A percentile compares a stretch with the other conserved stretches of the same genome.
Evolutionary conservation across 2,888 invertebrate species (phyloP).

Genomic region (Charanyca ferruginea): DNA sequence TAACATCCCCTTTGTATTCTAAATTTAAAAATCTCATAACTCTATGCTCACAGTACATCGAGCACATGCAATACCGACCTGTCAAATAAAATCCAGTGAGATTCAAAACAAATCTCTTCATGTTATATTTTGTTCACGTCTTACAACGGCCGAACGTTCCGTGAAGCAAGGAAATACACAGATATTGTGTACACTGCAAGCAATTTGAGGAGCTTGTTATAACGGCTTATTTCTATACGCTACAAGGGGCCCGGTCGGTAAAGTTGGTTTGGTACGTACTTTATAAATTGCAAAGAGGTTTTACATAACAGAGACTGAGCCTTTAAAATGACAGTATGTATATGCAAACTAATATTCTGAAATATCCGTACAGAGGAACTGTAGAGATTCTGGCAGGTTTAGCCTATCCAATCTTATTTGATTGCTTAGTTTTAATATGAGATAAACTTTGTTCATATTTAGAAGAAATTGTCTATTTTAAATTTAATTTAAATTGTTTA

Average conservation of each 20-base stretch:
- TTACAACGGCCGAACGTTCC: constrained; percentile 24
- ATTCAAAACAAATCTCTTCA: constrained; percentile 44
- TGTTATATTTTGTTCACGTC: constrained; percentile 58
- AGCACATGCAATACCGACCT: constrained; percentile 31
- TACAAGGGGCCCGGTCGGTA: not conserved
- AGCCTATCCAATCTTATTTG: too few species aligned
- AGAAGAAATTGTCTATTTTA: too few species aligned
- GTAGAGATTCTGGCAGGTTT: too few species aligned
- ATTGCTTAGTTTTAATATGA: too few species aligned
- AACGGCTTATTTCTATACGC: constrained; percentile 42
- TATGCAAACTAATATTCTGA: too few species aligned
- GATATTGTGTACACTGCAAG: constrained; percentile 56
- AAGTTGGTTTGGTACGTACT: not conserved
- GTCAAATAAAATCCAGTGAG: constrained; percentile 53
- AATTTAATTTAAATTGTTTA: too few species aligned
- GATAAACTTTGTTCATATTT: too few species aligned
- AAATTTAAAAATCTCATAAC: constrained; percentile 36
- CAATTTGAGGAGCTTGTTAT: constrained; percentile 58
- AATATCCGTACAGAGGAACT: too few species aligned
- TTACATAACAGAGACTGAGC: not conserved
- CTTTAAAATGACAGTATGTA: not conserved
- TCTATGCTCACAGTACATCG: constrained; percentile 8
- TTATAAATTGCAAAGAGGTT: not conserved
- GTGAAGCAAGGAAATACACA: constrained; percentile 40
- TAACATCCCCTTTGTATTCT: constrained; percentile 18